Percentiles rank a stretch among this genome's conserved stretches.
These are phyloP conservation scores for Sebastes steindachneri DNA, from an alignment of 2,797 vertebrate species.

Conservation along the genomic window DNA sequence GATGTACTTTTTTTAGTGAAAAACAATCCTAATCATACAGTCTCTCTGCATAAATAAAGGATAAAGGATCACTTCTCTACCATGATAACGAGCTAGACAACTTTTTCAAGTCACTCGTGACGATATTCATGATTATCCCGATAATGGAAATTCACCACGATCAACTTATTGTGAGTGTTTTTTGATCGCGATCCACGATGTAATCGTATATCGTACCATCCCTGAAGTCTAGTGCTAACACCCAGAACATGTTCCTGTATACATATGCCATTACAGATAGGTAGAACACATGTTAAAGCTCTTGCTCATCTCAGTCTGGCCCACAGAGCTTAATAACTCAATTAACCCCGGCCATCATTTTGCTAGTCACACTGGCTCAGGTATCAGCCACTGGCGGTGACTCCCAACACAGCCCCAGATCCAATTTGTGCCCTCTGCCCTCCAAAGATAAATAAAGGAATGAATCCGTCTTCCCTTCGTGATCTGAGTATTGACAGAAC, in stretches of 20 bases:
- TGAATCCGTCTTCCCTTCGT: constrained; percentile 52
- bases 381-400: constrained; percentile 56
- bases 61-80: no score
- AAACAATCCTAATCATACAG: no score
- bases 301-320: constrained; percentile 15
- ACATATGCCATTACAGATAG: constrained; percentile 12
- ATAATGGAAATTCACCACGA: no score
- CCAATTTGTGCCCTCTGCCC: constrained; percentile 73
- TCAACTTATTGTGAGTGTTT: no score
- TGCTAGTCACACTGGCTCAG: constrained; percentile 48
- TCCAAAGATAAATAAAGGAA: constrained; percentile 70
- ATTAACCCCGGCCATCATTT: constrained; percentile 68
- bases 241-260: not conserved
- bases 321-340: constrained; percentile 65
- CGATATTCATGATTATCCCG: no score
- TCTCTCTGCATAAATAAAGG: no score
- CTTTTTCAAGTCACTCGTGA: no score
- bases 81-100: no score
- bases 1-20: no score
- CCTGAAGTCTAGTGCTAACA: not conserved
- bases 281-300: constrained; percentile 47
- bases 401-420: constrained; percentile 56
- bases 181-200: no score
- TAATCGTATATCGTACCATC: fast-evolving
- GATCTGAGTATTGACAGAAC: constrained; percentile 67